A percentile compares a stretch with the other conserved stretches of the same genome.
phyloP scores from a whole-genome alignment of 2,113 vertebrate species.

The Indri indri region DNA sequence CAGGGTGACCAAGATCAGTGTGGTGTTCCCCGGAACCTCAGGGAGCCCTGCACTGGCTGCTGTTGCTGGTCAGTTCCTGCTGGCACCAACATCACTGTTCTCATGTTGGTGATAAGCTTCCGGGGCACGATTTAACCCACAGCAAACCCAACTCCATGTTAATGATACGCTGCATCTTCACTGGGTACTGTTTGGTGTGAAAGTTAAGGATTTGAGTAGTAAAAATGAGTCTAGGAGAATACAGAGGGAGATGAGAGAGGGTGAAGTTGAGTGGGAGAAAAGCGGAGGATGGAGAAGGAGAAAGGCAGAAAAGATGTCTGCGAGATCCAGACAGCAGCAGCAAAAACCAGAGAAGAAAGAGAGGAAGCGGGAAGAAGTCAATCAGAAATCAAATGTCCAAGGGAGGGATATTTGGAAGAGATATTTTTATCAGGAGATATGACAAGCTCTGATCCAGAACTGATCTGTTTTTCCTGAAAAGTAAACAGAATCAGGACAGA shows the following conservation, averaged over 20 bases:
- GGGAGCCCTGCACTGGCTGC: not conserved
- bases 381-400: not conserved
- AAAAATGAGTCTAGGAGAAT: not conserved
- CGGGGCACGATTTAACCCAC: not conserved
- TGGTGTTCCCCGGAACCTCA: not conserved
- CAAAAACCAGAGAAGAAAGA: not conserved
- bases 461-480: slow-evolving; percentile 29
- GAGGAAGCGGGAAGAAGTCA: not conserved
- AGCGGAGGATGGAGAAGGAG: not conserved
- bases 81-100: not conserved
- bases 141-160: not conserved
- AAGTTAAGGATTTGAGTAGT: not conserved
- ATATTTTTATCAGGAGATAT: not conserved
- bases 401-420: not conserved
- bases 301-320: not conserved
- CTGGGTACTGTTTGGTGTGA: not conserved
- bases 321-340: not conserved
- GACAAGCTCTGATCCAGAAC: not conserved
- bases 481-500: slow-evolving; percentile 50
- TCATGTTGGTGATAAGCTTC: not conserved
- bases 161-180: not conserved
- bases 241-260: not conserved
- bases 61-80: not conserved
- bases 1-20: too few relatives aligned
- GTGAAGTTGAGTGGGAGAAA: not conserved